Conservation (phyloP, 2,113 vertebrate species). For the Mesoclemmys tuberculata region DNA sequence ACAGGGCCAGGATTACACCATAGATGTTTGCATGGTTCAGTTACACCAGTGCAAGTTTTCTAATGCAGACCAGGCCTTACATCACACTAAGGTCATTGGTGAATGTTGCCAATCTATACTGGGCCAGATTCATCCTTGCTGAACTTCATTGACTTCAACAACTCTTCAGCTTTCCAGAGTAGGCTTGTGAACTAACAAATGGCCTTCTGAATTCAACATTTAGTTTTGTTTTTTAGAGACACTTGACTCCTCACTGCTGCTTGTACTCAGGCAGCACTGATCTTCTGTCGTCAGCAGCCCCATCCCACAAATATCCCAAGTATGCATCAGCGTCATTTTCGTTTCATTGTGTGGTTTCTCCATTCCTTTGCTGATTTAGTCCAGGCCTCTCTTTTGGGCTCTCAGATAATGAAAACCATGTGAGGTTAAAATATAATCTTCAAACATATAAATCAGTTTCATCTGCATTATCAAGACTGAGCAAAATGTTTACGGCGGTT, state of each 20-base stretch:
- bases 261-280: constrained; percentile 69
- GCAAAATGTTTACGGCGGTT: constrained; percentile 66
- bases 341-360: constrained; percentile 83
- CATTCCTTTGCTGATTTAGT: constrained; percentile 82
- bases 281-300: constrained; percentile 80
- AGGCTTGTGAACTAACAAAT: constrained; percentile 50
- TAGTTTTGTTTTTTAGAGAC: neutral
- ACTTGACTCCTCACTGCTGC: constrained; percentile 62
- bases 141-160: constrained; percentile 43
- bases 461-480: constrained; percentile 68
- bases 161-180: constrained; percentile 54
- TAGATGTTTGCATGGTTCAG: neutral
- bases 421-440: constrained; percentile 77
- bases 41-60: neutral
- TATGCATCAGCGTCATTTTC: constrained; percentile 79
- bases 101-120: neutral
- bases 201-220: constrained; percentile 4
- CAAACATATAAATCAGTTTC: constrained; percentile 72
- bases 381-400: constrained; percentile 77
- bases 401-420: constrained; percentile 82
- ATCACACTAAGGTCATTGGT: neutral
- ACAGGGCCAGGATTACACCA: constrained; percentile 32
- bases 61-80: neutral
- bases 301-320: constrained; percentile 82
- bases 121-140: neutral